A percentile compares a stretch with the other conserved stretches of the same genome.
phyloP scores from a whole-genome alignment of 2,113 vertebrate species.

The Regulus satrapa region DNA sequence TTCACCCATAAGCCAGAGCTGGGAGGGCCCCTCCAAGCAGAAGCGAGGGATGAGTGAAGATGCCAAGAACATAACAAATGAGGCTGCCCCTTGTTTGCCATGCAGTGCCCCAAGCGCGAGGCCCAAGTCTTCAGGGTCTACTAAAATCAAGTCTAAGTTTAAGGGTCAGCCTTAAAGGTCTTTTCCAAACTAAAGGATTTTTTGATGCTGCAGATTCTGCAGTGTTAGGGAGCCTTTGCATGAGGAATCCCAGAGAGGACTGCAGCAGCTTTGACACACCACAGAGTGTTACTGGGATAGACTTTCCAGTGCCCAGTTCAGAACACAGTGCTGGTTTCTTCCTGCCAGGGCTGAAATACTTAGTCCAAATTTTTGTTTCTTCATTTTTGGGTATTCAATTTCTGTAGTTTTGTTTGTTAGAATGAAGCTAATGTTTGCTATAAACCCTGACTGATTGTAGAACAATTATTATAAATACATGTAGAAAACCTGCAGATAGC shows the following conservation, averaged over 20 bases:
- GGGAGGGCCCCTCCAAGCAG: neutral
- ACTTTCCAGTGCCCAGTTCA: neutral
- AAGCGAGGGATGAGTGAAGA: neutral
- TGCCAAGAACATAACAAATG: rapidly evolving
- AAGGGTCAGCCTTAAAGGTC: neutral
- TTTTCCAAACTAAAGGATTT: neutral
- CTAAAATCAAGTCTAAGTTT: neutral
- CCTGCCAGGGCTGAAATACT: neutral
- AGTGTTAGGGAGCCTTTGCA: neutral
- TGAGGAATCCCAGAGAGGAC: neutral
- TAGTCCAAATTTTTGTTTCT: neutral
- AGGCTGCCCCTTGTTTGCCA: neutral
- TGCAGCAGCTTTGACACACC: neutral
- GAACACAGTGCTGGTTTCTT: neutral
- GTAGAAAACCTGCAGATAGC: neutral
- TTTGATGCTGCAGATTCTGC: neutral
- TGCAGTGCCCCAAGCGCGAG: too few relatives aligned
- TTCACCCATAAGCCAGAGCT: neutral
- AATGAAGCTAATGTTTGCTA: neutral
- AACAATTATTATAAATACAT: neutral
- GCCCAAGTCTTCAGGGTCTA: neutral
- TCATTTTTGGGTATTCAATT: neutral
- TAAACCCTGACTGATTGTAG: neutral
- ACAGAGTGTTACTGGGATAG: neutral
- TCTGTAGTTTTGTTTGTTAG: neutral